Base-by-base conservation (phyloP, 2,888 invertebrate genomes). In the Tipula vernalis region DNA sequence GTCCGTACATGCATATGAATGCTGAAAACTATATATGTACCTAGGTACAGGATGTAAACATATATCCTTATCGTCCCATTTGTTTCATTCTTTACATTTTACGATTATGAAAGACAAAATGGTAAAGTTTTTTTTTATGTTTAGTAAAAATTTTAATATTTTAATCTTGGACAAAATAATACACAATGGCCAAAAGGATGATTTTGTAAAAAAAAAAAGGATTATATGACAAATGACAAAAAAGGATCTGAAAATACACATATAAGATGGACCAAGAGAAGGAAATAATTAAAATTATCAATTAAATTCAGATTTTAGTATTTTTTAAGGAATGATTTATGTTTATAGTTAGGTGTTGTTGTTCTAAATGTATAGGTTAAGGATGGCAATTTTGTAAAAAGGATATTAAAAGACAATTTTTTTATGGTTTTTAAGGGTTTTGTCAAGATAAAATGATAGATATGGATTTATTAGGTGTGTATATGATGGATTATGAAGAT, bases 201-300 rank as follows among this genome's bases (percentile, higher is more conserved):
- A 71, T 28, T 71, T 71, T 71, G 12, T 71, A 71, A 13, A 71
- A 57, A 28, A 57, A 28, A 57, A 71, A 28, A 71, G 71, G 71
- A 71, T 71, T 71, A 71, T 28, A 71, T 71, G 71, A 71, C 71
- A 71, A 71, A 71, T 71, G 71, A 71, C n/a, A 71, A 71, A 71
- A n/a, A 71, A 71, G 71, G 71, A 71, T 71, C 71, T 71, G 51
- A n/a, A 15, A n/a, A 44, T 12, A 44, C 10, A 39, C 39, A 39
- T 44, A 12, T 44, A 71, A 71, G 71, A 28, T 71, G 71, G 28
- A 71, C 71, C 28, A 71, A 28, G 28, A 28, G 71, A 28, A 71
- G 71, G 71, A 71, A 71, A 71, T 71, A 71, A 71, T 71, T 71
- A 71, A 71, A 71, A 71, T 71, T 71, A 71, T 71, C 71, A 71